Evolutionary conservation across 2,113 vertebrate species (phyloP).

Genomic region (Elaphurus davidianus): DNA sequence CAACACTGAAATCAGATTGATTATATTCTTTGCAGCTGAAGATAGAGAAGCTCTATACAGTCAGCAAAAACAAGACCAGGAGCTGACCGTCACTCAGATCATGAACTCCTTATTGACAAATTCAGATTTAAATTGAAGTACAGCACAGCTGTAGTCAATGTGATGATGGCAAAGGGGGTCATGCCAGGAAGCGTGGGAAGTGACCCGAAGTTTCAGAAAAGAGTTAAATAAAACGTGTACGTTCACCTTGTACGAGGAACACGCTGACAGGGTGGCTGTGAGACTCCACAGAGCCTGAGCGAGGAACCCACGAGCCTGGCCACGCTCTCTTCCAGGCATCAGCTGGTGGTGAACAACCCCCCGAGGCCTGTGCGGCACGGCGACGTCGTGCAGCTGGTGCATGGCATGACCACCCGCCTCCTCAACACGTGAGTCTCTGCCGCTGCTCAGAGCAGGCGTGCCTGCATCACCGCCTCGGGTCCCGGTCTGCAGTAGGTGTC

Average conservation of each 20-base stretch:
- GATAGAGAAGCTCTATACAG: not conserved
- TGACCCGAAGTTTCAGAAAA: not conserved
- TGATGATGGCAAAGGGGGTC: accelerated
- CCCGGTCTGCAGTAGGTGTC: accelerated
- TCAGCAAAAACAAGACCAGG: not conserved
- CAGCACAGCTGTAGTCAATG: accelerated
- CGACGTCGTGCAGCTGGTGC: constrained; percentile 92
- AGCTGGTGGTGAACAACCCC: constrained; percentile 90
- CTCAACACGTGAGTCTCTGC: constrained; percentile 92
- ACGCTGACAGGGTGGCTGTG: accelerated
- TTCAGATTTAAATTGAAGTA: not conserved
- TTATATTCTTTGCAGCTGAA: not conserved
- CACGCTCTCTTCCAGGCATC: constrained; percentile 82
- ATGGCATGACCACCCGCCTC: constrained; percentile 93
- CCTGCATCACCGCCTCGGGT: accelerated
- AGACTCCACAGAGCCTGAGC: accelerated
- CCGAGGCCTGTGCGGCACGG: constrained; percentile 90
- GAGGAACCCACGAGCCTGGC: accelerated
- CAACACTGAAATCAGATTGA: not conserved
- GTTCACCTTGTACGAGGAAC: accelerated
- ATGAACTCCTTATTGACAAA: not conserved
- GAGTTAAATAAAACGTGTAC: accelerated
- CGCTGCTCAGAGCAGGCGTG: not conserved
- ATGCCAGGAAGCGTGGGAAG: accelerated
- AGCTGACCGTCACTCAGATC: not conserved